A percentile compares a stretch with the other conserved stretches of the same genome.
Evolutionary conservation across 2,113 vertebrate genomes (phyloP).

Genomic region (Vulpes lagopus): DNA sequence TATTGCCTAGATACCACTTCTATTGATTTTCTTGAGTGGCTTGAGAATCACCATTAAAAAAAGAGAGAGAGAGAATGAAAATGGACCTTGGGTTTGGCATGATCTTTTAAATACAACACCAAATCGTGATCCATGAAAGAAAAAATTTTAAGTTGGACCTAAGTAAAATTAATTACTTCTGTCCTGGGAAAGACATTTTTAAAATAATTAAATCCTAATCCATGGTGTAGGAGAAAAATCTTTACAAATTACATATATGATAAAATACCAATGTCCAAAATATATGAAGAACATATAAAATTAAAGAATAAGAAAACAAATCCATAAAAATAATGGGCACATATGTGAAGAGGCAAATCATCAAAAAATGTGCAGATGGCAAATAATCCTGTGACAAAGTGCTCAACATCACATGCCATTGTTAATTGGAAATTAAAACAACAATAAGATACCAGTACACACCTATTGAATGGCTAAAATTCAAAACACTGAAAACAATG

Average conservation of each 20-base stretch:
- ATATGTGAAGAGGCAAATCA: not conserved
- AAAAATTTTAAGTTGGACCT: not conserved
- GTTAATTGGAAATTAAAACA: not conserved
- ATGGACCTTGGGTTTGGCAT: not conserved
- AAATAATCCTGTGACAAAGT: slow-evolving; percentile 18
- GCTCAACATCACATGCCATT: not conserved
- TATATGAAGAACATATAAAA: not conserved
- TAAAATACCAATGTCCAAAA: not conserved
- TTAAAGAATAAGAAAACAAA: not conserved
- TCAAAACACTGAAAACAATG: not conserved
- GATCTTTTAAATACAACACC: not conserved
- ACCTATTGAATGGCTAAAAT: not conserved
- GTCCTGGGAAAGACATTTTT: not conserved
- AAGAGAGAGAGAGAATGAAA: too few species aligned
- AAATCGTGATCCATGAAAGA: not conserved
- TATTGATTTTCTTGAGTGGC: not conserved
- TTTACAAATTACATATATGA: not conserved
- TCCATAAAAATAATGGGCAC: not conserved
- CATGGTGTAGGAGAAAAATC: not conserved
- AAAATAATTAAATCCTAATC: not conserved
- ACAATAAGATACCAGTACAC: not conserved
- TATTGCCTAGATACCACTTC: not conserved
- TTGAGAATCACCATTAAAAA: not conserved
- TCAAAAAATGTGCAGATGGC: not conserved
- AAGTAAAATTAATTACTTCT: not conserved